A percentile compares a stretch with the other conserved stretches of the same genome.
Conservation (phyloP, 2,113 vertebrate genomes). For the Coturnix japonica region DNA sequence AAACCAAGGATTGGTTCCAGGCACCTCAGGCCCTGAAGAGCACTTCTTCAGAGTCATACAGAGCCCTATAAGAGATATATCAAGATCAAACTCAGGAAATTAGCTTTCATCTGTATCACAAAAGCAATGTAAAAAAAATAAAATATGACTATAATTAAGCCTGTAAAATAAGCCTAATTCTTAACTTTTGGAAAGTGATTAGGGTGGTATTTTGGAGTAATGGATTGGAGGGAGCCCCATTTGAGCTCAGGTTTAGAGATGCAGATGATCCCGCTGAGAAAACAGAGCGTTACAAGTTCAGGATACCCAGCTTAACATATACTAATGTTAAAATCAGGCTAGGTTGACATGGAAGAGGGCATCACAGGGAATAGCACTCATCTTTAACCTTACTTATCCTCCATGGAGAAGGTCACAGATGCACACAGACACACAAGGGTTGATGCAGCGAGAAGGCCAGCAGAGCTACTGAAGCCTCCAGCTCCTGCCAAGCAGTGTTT, state of each 20-base stretch:
- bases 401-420: accelerated
- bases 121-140: background rate
- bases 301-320: background rate
- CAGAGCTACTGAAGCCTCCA: background rate
- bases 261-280: background rate
- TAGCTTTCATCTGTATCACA: background rate
- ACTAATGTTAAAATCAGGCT: background rate
- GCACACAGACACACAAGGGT: background rate
- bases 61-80: background rate
- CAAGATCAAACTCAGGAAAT: background rate
- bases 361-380: background rate
- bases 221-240: background rate
- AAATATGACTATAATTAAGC: background rate
- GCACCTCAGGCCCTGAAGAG: background rate
- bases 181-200: background rate
- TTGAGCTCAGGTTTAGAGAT: background rate
- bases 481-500: background rate
- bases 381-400: background rate
- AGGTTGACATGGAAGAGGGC: background rate
- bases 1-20: background rate
- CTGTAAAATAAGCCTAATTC: background rate
- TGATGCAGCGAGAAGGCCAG: background rate
- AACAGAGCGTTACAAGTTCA: background rate
- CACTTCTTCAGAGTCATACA: background rate
- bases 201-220: background rate